Evolutionary conservation across 2,113 vertebrate species (phyloP).

Genomic region (Grammatotria lemairii): DNA sequence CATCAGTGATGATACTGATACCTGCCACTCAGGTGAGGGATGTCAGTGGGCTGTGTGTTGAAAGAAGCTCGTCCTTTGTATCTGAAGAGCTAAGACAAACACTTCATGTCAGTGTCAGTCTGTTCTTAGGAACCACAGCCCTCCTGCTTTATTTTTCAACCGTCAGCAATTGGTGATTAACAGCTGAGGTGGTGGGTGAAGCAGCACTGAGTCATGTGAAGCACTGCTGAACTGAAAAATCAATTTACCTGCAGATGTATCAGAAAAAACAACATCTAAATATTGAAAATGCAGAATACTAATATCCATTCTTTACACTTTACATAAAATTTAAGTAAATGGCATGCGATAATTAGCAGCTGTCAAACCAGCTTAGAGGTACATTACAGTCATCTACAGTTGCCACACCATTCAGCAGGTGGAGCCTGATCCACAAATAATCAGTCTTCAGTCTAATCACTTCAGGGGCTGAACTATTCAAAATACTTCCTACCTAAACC

Average conservation of each 20-base stretch:
- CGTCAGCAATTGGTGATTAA: constrained; percentile 3
- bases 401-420: not conserved
- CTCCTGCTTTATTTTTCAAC: not conserved
- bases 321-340: not conserved
- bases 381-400: not conserved
- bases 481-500: not conserved
- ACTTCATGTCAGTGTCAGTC: not conserved
- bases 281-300: not conserved
- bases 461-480: not conserved
- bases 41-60: not conserved
- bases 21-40: not conserved
- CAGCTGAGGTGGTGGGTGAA: not conserved
- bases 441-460: fast-evolving
- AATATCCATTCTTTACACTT: fast-evolving
- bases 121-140: not conserved
- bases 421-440: not conserved
- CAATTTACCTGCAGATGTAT: not conserved
- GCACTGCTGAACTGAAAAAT: not conserved
- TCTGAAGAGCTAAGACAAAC: not conserved
- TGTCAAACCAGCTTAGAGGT: fast-evolving
- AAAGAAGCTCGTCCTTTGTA: not conserved
- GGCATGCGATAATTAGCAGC: not conserved
- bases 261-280: not conserved
- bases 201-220: not conserved
- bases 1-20: not conserved